These are phyloP conservation scores for Calyptomena viridis DNA, from an alignment of 2,113 vertebrate genomes.

Conservation along the genomic window DNA sequence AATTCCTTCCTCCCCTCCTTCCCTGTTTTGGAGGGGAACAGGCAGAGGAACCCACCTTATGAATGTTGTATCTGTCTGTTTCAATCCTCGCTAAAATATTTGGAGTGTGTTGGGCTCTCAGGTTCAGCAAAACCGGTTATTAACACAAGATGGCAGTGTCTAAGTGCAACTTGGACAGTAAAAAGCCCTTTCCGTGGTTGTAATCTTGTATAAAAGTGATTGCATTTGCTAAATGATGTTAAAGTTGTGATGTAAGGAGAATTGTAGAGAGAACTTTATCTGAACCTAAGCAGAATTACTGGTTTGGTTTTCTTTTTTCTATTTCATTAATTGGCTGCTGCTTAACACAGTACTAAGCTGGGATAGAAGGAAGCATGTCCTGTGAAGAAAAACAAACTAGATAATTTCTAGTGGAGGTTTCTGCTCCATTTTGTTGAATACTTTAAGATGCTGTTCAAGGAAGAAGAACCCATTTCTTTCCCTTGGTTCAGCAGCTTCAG, in stretches of 20 bases:
- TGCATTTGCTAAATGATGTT: neutral
- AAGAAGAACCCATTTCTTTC: neutral
- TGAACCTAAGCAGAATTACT: neutral
- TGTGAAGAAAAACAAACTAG: neutral
- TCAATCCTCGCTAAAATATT: neutral
- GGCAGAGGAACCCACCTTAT: neutral
- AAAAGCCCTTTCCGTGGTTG: neutral
- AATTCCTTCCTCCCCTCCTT: neutral
- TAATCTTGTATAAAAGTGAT: neutral
- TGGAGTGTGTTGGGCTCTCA: neutral
- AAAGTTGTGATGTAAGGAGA: neutral
- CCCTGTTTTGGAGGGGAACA: neutral
- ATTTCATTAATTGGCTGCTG: neutral
- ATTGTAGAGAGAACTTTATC: neutral
- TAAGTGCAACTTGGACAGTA: neutral
- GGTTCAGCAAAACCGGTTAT: neutral
- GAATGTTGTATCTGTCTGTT: neutral
- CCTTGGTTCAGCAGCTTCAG: neutral
- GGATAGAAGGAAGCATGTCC: neutral
- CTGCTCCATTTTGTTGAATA: neutral
- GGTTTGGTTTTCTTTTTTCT: neutral
- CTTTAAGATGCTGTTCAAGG: neutral
- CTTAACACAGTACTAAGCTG: neutral
- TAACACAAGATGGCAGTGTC: conserved; percentile 73
- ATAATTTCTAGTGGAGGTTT: neutral